phyloP scores from a whole-genome alignment of 2,113 vertebrate species.

The Rhynchomys soricoides region DNA sequence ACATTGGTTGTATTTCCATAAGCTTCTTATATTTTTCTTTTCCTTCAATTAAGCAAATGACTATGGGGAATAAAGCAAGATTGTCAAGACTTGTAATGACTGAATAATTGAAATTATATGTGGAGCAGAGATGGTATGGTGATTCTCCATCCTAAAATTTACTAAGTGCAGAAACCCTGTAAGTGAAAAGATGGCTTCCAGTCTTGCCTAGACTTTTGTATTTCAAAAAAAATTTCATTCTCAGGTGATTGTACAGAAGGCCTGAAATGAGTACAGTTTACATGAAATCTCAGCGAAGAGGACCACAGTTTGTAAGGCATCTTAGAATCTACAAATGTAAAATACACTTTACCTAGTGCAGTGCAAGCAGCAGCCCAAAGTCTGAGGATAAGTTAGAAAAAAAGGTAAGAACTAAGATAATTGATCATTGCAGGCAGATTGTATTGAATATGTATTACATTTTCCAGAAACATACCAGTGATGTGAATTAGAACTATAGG shows the following conservation, averaged over 20 bases:
- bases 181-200: constrained; percentile 20
- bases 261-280: neutral
- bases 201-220: neutral
- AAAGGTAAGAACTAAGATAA: neutral
- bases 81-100: constrained; percentile 20
- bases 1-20: constrained; percentile 44
- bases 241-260: neutral
- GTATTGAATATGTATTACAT: constrained; percentile 17
- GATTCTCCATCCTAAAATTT: constrained; percentile 6
- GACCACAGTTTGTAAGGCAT: neutral
- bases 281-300: neutral
- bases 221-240: neutral
- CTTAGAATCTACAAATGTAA: neutral
- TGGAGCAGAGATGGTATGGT: neutral
- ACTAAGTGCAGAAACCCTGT: neutral
- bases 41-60: constrained; percentile 56
- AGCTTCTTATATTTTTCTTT: neutral
- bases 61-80: constrained; percentile 7
- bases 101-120: constrained; percentile 33
- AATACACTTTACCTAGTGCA: neutral
- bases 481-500: neutral
- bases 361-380: neutral
- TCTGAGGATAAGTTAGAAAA: neutral
- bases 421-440: neutral
- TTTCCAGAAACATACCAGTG: neutral